phyloP scores from a whole-genome alignment of 1,140 invertebrate species.

The Antheraea pernyi region DNA sequence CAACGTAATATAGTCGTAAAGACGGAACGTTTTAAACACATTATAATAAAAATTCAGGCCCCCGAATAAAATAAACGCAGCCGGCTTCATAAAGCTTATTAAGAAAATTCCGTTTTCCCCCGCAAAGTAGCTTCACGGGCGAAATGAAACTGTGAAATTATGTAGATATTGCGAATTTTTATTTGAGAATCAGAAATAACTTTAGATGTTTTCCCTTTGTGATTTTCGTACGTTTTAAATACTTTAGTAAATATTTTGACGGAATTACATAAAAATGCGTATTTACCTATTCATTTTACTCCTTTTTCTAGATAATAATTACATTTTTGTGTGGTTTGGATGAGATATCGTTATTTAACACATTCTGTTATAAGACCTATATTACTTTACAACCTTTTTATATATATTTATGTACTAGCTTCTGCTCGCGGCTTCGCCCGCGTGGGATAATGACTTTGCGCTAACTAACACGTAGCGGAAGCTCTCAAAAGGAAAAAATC shows the following conservation, averaged over 20 bases:
- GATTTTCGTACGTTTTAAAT: background rate
- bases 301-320: no score
- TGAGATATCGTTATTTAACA: no score
- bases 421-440: no score
- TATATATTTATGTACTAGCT: no score
- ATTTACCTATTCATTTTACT: no score
- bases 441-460: no score
- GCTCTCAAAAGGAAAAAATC: no score
- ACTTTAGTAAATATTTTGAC: conserved; percentile 4
- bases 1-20: background rate
- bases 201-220: conserved; percentile 11
- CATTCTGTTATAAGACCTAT: no score
- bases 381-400: no score
- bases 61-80: background rate
- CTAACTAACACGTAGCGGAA: no score
- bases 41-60: background rate
- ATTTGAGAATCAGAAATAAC: conserved; percentile 6
- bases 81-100: conserved; percentile 10
- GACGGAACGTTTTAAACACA: background rate
- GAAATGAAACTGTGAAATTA: conserved; percentile 14
- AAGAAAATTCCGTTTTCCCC: conserved; percentile 7
- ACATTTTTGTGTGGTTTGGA: no score
- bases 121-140: background rate
- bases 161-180: conserved; percentile 13
- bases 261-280: background rate